Conservation (phyloP, 2,797 vertebrate species). For the Neostethus bicornis region DNA sequence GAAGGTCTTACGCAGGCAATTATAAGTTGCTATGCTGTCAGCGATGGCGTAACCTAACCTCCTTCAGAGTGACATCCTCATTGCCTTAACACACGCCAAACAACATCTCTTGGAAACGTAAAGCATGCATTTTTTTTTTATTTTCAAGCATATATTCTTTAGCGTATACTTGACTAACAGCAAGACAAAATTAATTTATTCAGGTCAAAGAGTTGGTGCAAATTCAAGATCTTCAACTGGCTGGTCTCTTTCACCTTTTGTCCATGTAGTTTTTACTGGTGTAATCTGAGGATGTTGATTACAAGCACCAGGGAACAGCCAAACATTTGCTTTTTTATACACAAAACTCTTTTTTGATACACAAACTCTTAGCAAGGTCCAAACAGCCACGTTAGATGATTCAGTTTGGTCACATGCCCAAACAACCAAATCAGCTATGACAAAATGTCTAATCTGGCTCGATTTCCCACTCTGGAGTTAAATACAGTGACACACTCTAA, state of each 20-base stretch:
- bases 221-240: conserved; percentile 15
- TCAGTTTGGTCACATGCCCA: conserved; percentile 16
- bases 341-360: no score
- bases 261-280: conserved; percentile 30
- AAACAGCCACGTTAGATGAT: conserved; percentile 44
- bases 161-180: no score
- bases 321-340: conserved; percentile 63
- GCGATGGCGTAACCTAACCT: no score
- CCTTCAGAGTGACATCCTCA: no score
- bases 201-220: no score
- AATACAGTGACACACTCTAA: conserved; percentile 22
- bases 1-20: no score
- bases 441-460: conserved; percentile 14
- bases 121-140: no score
- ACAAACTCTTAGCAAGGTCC: conserved; percentile 49
- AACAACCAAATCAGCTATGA: conserved; percentile 20
- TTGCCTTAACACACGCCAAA: no score
- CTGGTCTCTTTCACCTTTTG: conserved; percentile 37
- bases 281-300: conserved; percentile 47
- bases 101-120: no score
- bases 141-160: no score
- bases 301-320: conserved; percentile 31
- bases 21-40: no score
- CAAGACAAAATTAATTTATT: no score
- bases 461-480: conserved; percentile 26